A percentile compares a stretch with the other conserved stretches of the same genome.
These are phyloP conservation scores for Antechinus stuartii DNA, from an alignment of 2,113 vertebrate genomes.

Conservation along the genomic window DNA sequence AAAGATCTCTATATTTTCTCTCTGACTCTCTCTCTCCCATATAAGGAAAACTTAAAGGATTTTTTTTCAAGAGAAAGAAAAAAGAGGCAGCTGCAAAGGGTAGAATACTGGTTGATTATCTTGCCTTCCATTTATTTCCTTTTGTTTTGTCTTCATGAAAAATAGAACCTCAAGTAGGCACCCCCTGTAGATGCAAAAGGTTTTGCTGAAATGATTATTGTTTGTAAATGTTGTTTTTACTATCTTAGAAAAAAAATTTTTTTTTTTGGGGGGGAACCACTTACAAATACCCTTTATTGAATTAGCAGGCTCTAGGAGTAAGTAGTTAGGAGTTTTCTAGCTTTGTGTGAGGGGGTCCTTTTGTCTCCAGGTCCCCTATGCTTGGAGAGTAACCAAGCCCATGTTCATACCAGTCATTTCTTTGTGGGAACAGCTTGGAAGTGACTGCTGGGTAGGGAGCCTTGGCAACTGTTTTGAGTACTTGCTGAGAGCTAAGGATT, in stretches of 20 bases:
- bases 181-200: neutral
- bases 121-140: neutral
- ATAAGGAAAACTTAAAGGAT: neutral
- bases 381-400: neutral
- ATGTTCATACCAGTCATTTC: neutral
- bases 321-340: neutral
- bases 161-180: neutral
- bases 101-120: neutral
- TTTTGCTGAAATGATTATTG: neutral
- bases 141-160: neutral
- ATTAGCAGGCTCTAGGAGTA: neutral
- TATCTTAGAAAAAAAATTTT: neutral
- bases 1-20: neutral
- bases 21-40: neutral
- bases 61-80: neutral
- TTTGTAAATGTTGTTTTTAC: neutral
- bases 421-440: neutral
- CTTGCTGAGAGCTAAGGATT: slow-evolving; percentile 6
- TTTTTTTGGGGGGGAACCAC: neutral
- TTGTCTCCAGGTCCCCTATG: neutral
- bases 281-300: neutral
- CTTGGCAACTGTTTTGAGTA: neutral
- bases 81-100: neutral
- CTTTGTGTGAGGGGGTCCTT: neutral
- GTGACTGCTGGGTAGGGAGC: neutral